These are phyloP conservation scores for Rhabditoides inermis DNA, from an alignment of 2,888 invertebrate species.

Conservation along the genomic window DNA sequence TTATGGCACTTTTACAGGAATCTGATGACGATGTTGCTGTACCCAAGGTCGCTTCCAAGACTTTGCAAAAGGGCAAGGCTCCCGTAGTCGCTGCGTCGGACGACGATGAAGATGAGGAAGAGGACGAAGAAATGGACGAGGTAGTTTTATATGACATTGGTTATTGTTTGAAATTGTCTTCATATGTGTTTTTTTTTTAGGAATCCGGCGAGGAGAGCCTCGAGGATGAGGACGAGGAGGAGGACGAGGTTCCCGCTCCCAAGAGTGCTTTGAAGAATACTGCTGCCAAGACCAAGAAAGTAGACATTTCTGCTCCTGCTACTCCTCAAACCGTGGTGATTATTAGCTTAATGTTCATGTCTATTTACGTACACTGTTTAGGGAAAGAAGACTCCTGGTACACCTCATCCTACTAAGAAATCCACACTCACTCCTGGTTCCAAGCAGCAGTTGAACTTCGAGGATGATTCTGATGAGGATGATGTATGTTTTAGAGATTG, in stretches of 20 bases:
- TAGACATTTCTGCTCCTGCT: constrained; percentile 18
- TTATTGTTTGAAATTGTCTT: background rate
- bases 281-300: constrained; percentile 22
- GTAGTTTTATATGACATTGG: constrained; percentile 3
- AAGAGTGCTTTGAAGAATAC: constrained; percentile 19
- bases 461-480: constrained; percentile 23
- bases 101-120: constrained; percentile 20
- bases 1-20: constrained; percentile 1
- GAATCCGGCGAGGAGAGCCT: constrained; percentile 10
- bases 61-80: background rate
- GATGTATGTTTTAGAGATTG: too few species aligned
- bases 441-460: constrained; percentile 20
- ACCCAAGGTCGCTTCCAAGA: background rate
- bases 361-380: constrained; percentile 1
- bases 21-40: constrained; percentile 10
- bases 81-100: background rate
- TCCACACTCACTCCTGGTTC: constrained; percentile 2
- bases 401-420: constrained; percentile 28
- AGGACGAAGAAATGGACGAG: constrained; percentile 22
- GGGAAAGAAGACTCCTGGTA: constrained; percentile 27
- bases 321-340: constrained; percentile 27
- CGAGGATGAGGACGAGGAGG: constrained; percentile 24
- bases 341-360: background rate
- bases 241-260: constrained; percentile 22
- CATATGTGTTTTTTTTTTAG: constrained; percentile 5